A percentile compares a stretch with the other conserved stretches of the same genome.
Evolutionary conservation across 1,140 invertebrate species (phyloP).

Genomic region (Drosophila mojavensis): DNA sequence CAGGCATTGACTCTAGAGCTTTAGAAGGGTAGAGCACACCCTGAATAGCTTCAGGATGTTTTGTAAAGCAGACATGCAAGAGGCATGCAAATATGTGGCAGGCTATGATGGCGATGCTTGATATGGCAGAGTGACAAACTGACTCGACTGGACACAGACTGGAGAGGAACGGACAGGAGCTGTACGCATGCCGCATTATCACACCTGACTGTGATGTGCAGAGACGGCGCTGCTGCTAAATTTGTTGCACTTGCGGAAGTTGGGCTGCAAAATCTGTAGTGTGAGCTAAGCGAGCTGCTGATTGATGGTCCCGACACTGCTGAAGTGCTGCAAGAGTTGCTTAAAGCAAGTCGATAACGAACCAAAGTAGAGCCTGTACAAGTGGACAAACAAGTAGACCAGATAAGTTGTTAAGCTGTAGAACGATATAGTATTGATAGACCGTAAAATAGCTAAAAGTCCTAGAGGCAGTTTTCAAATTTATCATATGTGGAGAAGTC

Average conservation of each 20-base stretch:
- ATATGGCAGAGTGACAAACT: constrained; percentile 62
- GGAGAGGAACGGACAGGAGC: background rate
- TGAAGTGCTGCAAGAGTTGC: background rate
- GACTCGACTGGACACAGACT: constrained; percentile 24
- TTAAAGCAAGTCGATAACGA: background rate
- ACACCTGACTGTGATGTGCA: constrained; percentile 70
- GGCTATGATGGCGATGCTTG: constrained; percentile 39
- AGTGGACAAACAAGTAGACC: background rate
- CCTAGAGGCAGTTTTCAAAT: too few species aligned
- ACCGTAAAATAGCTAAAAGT: too few species aligned
- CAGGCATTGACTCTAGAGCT: too few species aligned
- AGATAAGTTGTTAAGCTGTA: too few species aligned
- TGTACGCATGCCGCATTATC: constrained; percentile 54
- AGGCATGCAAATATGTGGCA: constrained; percentile 69
- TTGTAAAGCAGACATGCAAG: background rate
- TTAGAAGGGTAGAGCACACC: too few species aligned
- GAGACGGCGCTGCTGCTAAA: constrained; percentile 45
- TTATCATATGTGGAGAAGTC: too few species aligned
- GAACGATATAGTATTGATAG: too few species aligned
- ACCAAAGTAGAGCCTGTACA: background rate
- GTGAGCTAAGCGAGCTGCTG: constrained; percentile 37
- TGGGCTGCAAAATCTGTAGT: constrained; percentile 31
- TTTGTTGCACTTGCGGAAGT: constrained; percentile 16
- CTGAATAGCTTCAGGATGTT: too few species aligned
- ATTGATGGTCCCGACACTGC: constrained; percentile 45